Evolutionary conservation across 2,888 invertebrate species (phyloP).

Genomic region (Sinohyriopsis cumingii): DNA sequence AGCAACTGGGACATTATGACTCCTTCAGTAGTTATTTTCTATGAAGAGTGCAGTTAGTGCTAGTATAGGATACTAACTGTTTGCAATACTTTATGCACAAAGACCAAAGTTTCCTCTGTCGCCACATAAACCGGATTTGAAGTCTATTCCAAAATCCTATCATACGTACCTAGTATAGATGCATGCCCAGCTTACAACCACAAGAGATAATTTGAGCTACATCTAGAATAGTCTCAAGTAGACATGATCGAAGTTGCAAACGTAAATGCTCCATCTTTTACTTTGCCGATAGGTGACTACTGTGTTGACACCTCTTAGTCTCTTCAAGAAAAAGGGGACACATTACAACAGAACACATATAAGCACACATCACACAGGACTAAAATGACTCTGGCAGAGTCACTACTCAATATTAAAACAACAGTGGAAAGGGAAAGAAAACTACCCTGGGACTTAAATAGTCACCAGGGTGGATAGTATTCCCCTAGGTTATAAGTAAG

Average conservation of each 20-base stretch:
- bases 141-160: conserved; percentile 14
- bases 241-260: conserved; percentile 16
- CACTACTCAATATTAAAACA: too few relatives aligned
- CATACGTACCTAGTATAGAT: conserved; percentile 11
- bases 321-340: too few relatives aligned
- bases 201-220: conserved; percentile 10
- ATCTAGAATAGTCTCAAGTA: conserved; percentile 3
- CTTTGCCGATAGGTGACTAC: too few relatives aligned
- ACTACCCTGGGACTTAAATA: too few relatives aligned
- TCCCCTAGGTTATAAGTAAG: too few relatives aligned
- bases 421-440: too few relatives aligned
- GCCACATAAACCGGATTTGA: conserved; percentile 8
- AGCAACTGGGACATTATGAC: conserved; percentile 14
- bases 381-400: too few relatives aligned
- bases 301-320: too few relatives aligned
- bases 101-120: conserved; percentile 24
- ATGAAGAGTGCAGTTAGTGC: conserved; percentile 27
- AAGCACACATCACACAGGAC: too few relatives aligned
- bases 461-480: too few relatives aligned
- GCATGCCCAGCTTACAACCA: neutral
- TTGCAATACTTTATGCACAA: conserved; percentile 5
- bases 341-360: too few relatives aligned
- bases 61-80: conserved; percentile 17
- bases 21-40: conserved; percentile 17
- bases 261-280: conserved; percentile 3